Base-by-base conservation (phyloP, 2,888 invertebrate genomes). In the Drosophila lacicola region DNA sequence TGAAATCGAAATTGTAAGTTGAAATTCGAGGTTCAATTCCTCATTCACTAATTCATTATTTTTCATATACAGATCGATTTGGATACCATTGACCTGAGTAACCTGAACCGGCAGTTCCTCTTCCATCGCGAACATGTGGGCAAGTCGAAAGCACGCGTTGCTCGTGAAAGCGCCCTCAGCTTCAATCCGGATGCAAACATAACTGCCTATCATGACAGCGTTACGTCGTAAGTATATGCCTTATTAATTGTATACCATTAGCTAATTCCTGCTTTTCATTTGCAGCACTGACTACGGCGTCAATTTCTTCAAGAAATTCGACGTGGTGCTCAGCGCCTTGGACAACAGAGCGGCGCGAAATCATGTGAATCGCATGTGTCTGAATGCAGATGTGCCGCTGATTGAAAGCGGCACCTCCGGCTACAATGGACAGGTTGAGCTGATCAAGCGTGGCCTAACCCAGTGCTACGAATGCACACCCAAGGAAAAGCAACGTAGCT, bases 31-130 rank as follows among this genome's bases (percentile, higher is more conserved):
- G 45, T 14, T n/a, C 0, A 34, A 10, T 10, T 21, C 8, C 5
- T 5, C 14, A 14, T 14, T 17, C 1, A 41, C n/a, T 42, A 33
- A 45, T 25, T 9, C 10, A 44, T 42, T 17, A 49, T 41, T 33
- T 36, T 17, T 29, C n/a, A 29, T 14, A 61, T 44, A 46, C 93
- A 99, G 99, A 98, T 99, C 93, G 99, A 99, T 94, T 94, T 99
- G 91, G 99, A 99, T 92, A 99, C 99, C 0, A 99, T 99, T 91
- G 99, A 99, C 93, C 97, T 99, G 64, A 99, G 99, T 93, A 99
- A 99, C 92, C 93, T 99, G 78, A 99, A 99, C 93, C 95, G 99
- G 41, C 99, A 99, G 92, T 99, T 99, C 92, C 93, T 99, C n/a
- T 99, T 99, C 90, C 97, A 98, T 91, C 97, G 98, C 90, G 97